Evolutionary conservation across 1,140 invertebrate genomes (phyloP).

Genomic region (Drosophila repleta): DNA sequence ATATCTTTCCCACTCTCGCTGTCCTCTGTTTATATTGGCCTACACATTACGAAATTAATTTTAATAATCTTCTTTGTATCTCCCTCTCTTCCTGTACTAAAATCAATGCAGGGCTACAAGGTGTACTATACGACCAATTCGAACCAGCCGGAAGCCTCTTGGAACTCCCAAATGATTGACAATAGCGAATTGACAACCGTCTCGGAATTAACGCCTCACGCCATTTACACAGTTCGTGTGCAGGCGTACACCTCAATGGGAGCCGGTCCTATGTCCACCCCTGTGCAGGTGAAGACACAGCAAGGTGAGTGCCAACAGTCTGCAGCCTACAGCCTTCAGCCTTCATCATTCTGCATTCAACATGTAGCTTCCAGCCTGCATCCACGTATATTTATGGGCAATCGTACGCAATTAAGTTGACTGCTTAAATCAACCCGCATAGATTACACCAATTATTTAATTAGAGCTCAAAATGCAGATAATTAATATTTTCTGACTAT

Average conservation of each 20-base stretch:
- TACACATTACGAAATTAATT: background rate
- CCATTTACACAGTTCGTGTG: conserved; percentile 95
- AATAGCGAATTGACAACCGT: conserved; percentile 97
- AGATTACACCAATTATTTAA: conserved; percentile 80
- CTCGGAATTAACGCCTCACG: conserved; percentile 93
- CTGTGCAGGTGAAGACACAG: conserved; percentile 97
- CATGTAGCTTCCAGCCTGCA: background rate
- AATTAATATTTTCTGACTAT: no score
- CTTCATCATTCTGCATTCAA: no score
- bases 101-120: conserved; percentile 93
- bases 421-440: conserved; percentile 57
- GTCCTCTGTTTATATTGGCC: no score
- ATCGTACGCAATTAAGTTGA: conserved; percentile 66
- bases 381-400: conserved; percentile 60
- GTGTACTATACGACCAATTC: conserved; percentile 97
- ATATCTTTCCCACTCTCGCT: no score
- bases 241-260: conserved; percentile 96
- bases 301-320: conserved; percentile 89
- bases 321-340: background rate
- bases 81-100: conserved; percentile 8
- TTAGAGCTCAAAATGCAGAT: conserved; percentile 56
- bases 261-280: conserved; percentile 94
- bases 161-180: conserved; percentile 96
- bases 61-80: background rate
- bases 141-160: conserved; percentile 92